A percentile compares a stretch with the other conserved stretches of the same genome.
These are phyloP conservation scores for Boloria selene DNA, from an alignment of 2,888 invertebrate genomes.

Conservation along the genomic window DNA sequence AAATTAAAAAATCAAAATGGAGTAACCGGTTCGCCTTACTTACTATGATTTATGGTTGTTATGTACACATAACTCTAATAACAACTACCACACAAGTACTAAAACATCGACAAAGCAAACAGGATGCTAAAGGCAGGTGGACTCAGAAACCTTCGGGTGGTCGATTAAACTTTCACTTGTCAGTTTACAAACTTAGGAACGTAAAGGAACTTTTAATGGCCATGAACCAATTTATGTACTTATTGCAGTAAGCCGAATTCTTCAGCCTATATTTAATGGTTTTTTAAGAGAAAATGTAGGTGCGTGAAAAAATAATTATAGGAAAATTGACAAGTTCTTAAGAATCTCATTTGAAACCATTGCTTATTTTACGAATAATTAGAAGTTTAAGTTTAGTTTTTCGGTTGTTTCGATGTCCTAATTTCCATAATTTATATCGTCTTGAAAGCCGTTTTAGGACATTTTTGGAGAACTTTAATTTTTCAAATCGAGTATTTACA, in stretches of 20 bases:
- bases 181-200: conserved; percentile 30
- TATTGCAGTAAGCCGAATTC: neutral
- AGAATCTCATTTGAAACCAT: too few species aligned
- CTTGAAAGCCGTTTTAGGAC: too few species aligned
- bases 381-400: too few species aligned
- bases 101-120: conserved; percentile 28
- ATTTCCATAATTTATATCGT: too few species aligned
- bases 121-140: conserved; percentile 37
- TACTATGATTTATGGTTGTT: conserved; percentile 8
- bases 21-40: conserved; percentile 8
- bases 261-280: neutral
- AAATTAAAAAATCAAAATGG: too few species aligned
- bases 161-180: conserved; percentile 33
- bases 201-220: conserved; percentile 12
- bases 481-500: too few species aligned
- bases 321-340: too few species aligned
- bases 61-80: conserved; percentile 25
- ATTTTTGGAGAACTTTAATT: too few species aligned
- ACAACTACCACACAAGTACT: conserved; percentile 24
- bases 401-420: too few species aligned
- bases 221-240: neutral
- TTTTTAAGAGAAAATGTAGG: neutral
- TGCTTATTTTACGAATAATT: too few species aligned
- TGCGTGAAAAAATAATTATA: too few species aligned
- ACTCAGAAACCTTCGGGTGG: conserved; percentile 36